Base-by-base conservation (phyloP, 1,140 invertebrate species). In the Papilio dardanus region DNA sequence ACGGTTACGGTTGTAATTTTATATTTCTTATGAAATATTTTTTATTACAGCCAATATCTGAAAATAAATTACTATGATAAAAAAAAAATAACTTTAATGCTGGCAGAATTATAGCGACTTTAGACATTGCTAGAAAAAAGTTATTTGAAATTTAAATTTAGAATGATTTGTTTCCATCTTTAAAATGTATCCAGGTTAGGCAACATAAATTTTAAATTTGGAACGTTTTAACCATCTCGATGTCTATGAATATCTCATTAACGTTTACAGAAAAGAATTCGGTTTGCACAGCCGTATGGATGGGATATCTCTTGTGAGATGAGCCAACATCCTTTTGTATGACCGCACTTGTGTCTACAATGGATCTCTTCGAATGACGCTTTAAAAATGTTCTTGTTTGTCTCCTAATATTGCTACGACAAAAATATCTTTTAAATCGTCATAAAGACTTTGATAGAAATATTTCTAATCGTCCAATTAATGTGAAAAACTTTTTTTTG, bases 251-350 rank as follows among this genome's bases (percentile, higher is more conserved):
- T 54, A 30, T 75, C 37, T 40, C 40, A 68, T 62, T 75, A 69
- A 33, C 28, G 31, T 82, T 79, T 81, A 80, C 78, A 69, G 74
- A 73, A 62, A 71, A 82, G 86, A 83, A 88, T 88, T 86, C 67
- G 40, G 83, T 89, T 89, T 86, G 82, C 80, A 82, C 85, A 87
- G 84, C 83, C 83, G 84, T 50, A 28, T 62, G 54, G 54, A 62
- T 62, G 74, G 79, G 76, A 66, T 81, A 85, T 88, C 88, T 88
- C 83, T 12, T 76, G 81, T 81, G 83, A 84, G 81, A 79, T 84
- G 67, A 37, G 65, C 65, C 81, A 31, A 78, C 84, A 89, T 89
- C 88, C 88, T 85, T 86, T 88, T 88, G 82, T 88, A 33, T 24
- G 12, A 40, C 28, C 12, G 77, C 88, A 90, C 85, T 80, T 90